phyloP scores from a whole-genome alignment of 23 tunicate species.

The Ciona savignyi region DNA sequence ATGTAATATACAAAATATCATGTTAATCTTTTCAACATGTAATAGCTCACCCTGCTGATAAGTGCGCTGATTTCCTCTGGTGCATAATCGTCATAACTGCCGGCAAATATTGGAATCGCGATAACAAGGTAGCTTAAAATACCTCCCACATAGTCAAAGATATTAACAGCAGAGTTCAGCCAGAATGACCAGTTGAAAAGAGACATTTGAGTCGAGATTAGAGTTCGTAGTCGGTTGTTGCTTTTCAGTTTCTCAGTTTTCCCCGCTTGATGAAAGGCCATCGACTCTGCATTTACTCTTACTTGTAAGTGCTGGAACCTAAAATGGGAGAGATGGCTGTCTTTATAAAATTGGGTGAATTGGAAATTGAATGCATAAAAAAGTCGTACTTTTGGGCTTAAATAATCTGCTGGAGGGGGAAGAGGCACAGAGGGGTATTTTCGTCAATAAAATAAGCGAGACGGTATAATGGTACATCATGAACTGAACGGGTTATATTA shows the following conservation, averaged over 20 bases:
- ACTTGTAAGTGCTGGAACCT: conserved; percentile 87
- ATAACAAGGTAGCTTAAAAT: conserved; percentile 78
- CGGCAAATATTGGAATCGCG: conserved; percentile 86
- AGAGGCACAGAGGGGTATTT: no score
- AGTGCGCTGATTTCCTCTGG: conserved; percentile 76
- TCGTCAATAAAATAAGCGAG: no score
- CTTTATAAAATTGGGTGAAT: no score
- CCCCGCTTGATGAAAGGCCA: conserved; percentile 75
- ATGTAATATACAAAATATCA: no score
- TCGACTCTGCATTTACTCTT: conserved; percentile 72
- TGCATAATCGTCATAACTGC: conserved; percentile 66
- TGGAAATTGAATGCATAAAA: no score
- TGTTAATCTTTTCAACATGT: not conserved
- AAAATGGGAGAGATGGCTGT: no score
- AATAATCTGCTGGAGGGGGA: no score
- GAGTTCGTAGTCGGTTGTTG: conserved; percentile 16
- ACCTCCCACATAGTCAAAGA: conserved; percentile 91
- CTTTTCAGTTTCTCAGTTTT: conserved; percentile 51
- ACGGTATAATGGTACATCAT: no score
- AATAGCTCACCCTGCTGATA: conserved; percentile 51
- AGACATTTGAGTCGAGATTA: conserved; percentile 33
- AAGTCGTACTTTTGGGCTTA: no score
- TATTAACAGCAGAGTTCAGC: conserved; percentile 65
- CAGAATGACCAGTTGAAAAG: conserved; percentile 81
- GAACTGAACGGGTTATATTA: no score